Conservation (phyloP, 2,113 vertebrate species). For the Rhinogobius similis region DNA sequence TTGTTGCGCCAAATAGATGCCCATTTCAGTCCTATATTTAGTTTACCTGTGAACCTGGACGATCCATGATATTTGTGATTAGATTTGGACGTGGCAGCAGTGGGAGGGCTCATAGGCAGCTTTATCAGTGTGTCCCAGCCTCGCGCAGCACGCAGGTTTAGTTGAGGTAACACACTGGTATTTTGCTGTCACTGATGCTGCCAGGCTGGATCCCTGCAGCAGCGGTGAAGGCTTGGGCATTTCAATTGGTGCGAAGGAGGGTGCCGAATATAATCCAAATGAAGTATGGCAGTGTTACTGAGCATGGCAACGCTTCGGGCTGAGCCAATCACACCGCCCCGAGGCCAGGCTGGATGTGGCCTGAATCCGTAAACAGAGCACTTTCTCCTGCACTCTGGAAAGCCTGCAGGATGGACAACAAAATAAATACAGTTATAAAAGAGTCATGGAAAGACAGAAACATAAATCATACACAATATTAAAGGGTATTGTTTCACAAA, state of each 20-base stretch:
- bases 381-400: constrained; percentile 41
- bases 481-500: background rate
- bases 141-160: constrained; percentile 29
- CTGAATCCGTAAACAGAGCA: constrained; percentile 54
- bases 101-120: constrained; percentile 13
- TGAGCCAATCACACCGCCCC: constrained; percentile 48
- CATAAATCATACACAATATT: background rate
- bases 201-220: constrained; percentile 22
- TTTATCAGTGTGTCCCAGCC: constrained; percentile 46
- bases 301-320: constrained; percentile 34
- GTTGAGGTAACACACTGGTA: constrained; percentile 26
- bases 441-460: background rate
- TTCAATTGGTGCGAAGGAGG: constrained; percentile 42
- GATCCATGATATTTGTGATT: constrained; percentile 57
- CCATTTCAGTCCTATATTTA: background rate
- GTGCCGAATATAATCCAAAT: constrained; percentile 44
- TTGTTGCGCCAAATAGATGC: background rate
- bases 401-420: constrained; percentile 31
- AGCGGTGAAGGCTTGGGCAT: constrained; percentile 28
- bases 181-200: constrained; percentile 21
- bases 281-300: constrained; percentile 44
- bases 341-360: constrained; percentile 30
- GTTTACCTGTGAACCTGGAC: constrained; percentile 40
- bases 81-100: constrained; percentile 43
- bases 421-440: constrained; percentile 35